These are phyloP conservation scores for Leptopilina clavipes DNA, from an alignment of 1,140 invertebrate species.

Conservation along the genomic window DNA sequence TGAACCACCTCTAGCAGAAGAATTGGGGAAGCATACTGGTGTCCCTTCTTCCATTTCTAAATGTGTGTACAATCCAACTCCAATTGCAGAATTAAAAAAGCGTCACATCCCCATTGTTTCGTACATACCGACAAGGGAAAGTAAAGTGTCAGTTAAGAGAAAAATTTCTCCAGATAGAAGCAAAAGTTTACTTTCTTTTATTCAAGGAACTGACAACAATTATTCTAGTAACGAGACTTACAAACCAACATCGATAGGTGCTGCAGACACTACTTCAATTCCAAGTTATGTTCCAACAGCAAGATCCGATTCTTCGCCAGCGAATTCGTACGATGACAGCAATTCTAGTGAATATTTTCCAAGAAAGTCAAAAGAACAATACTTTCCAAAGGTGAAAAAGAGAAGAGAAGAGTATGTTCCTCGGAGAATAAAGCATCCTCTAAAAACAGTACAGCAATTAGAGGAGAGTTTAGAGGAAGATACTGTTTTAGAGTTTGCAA, in stretches of 20 bases:
- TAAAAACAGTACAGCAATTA: slow-evolving; percentile 57
- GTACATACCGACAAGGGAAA: slow-evolving; percentile 69
- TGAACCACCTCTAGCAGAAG: neutral
- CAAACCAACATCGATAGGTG: slow-evolving; percentile 66
- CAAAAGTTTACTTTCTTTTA: slow-evolving; percentile 62
- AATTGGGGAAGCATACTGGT: slow-evolving; percentile 45
- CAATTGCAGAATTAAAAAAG: slow-evolving; percentile 77
- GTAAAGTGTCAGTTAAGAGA: slow-evolving; percentile 68
- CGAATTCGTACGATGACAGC: slow-evolving; percentile 61
- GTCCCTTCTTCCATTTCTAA: slow-evolving; percentile 45
- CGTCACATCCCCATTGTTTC: slow-evolving; percentile 73
- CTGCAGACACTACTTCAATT: slow-evolving; percentile 16
- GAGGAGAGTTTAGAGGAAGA: slow-evolving; percentile 43
- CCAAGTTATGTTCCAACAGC: slow-evolving; percentile 66
- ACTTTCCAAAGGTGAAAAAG: slow-evolving; percentile 68
- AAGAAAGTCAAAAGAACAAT: slow-evolving; percentile 63
- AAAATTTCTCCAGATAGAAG: slow-evolving; percentile 63
- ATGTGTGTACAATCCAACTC: slow-evolving; percentile 78
- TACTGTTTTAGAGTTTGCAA: slow-evolving; percentile 64
- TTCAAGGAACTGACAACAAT: slow-evolving; percentile 56
- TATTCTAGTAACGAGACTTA: slow-evolving; percentile 62
- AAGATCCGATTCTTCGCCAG: slow-evolving; percentile 55
- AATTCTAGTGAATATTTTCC: slow-evolving; percentile 63
- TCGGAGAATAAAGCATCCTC: slow-evolving; percentile 64
- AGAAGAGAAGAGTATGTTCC: slow-evolving; percentile 71